Evolutionary conservation across 1,140 invertebrate genomes (phyloP).

Genomic region (Homarus americanus): DNA sequence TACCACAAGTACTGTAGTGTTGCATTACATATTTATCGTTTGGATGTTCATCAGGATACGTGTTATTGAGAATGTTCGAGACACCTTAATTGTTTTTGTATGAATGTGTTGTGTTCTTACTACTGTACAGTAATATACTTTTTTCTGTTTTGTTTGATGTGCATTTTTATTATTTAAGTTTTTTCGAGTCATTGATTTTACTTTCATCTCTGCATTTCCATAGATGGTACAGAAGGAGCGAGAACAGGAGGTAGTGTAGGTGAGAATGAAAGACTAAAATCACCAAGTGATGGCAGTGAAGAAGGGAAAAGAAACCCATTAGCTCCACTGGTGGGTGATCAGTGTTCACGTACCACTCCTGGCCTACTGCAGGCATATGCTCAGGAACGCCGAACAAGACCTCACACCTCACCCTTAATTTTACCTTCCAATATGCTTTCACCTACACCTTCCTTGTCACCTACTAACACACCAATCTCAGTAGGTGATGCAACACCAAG

Average conservation of each 20-base stretch:
- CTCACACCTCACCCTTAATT: slow-evolving; percentile 16
- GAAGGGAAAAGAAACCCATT: slow-evolving; percentile 36
- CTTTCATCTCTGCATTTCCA: slow-evolving; percentile 10
- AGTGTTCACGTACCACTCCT: slow-evolving; percentile 43
- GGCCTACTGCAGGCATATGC: slow-evolving; percentile 37
- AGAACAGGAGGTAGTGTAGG: slow-evolving; percentile 19
- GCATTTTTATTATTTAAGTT: neutral
- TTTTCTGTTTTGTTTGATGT: neutral
- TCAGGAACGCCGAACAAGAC: slow-evolving; percentile 20
- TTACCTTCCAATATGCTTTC: slow-evolving; percentile 13
- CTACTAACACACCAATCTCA: slow-evolving; percentile 43
- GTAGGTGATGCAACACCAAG: slow-evolving; percentile 39
- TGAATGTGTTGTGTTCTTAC: neutral
- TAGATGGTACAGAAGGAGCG: slow-evolving; percentile 23
- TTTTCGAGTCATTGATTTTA: neutral
- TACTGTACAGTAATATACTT: too few relatives aligned
- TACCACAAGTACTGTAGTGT: too few relatives aligned
- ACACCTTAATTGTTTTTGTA: neutral
- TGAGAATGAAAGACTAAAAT: slow-evolving; percentile 10
- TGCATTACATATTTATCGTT: neutral
- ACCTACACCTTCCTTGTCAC: slow-evolving; percentile 37
- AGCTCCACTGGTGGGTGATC: slow-evolving; percentile 38
- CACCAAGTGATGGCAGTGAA: slow-evolving; percentile 20
- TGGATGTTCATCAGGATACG: neutral
- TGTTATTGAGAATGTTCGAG: neutral